A percentile compares a stretch with the other conserved stretches of the same genome.
phyloP scores from a whole-genome alignment of 2,113 vertebrate genomes.

The Rhea americana region DNA sequence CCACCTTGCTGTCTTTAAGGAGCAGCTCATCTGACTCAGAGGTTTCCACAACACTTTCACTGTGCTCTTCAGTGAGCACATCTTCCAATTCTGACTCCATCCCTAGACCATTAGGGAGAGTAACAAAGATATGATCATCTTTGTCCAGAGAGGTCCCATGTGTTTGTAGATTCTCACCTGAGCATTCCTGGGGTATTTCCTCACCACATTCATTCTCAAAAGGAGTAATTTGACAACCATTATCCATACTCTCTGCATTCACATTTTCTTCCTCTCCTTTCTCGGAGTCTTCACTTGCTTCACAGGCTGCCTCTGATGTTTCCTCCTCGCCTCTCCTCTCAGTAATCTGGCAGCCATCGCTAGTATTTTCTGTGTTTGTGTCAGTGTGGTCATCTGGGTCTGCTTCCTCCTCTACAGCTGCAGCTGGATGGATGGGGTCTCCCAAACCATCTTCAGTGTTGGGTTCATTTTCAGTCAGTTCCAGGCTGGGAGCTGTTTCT shows the following conservation, averaged over 20 bases:
- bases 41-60: not conserved
- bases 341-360: not conserved
- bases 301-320: not conserved
- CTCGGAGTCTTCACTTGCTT: not conserved
- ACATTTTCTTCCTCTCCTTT: slow-evolving; percentile 29
- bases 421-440: slow-evolving; percentile 16
- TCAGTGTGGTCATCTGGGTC: not conserved
- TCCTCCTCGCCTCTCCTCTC: slow-evolving; percentile 13
- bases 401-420: not conserved
- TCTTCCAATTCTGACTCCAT: not conserved
- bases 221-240: slow-evolving; percentile 70
- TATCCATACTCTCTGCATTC: slow-evolving; percentile 59
- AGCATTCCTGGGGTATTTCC: slow-evolving; percentile 17
- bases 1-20: not conserved
- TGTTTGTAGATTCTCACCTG: slow-evolving; percentile 38
- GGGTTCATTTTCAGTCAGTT: not conserved
- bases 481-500: not conserved
- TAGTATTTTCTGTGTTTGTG: not conserved
- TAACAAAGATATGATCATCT: not conserved
- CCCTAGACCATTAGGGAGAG: not conserved
- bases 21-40: not conserved
- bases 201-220: slow-evolving; percentile 62
- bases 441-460: not conserved
- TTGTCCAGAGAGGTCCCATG: slow-evolving; percentile 56
- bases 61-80: not conserved